Evolutionary conservation across 2,888 invertebrate genomes (phyloP), one percentile per base, ranked within the genome.

Genomic region (Cremastinae sp.): DNA sequence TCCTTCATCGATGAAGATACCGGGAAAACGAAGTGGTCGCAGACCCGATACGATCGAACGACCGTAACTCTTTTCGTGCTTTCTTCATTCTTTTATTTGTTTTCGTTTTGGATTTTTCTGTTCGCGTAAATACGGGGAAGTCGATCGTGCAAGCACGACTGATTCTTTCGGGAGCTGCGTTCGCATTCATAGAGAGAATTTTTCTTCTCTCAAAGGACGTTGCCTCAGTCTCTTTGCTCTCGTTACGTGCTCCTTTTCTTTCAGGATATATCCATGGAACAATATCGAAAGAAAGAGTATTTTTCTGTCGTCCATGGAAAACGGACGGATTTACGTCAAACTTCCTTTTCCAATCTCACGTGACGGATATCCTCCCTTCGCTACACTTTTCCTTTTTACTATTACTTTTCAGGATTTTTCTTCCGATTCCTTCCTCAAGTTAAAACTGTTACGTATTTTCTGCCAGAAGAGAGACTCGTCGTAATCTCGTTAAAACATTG

Each of bases 161-260:
- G 28, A 28, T 28, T 28, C 28, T 28, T 28, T 28, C 28, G 28
- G 28, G 28, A 71, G 53, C 61, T 74, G 74, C 62, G 74, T 77
- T 78, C 75, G 77, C 69, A 80, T 80, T 79, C 80, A 77, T 75
- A 74, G 62, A 56, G 66, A 66, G 68, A 74, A 74, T 62, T 74
- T 77, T 72, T 78, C 76, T 71, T 68, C 53, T 58, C 65, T 49
- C 74, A 70, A 65, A 75, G 56, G 66, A 75, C 49, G 59, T 68
- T 65, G 47, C 56, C 41, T 49, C n/a, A 62, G 14, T 64, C 51
- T 41, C 58, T 70, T 56, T 53, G 54, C 51, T 58, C 45, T 45
- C 41, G 28, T 36, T n/a, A 28, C 28, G 28, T 38, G 18, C 41
- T 53, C 22, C 45, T 45, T 43, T 45, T 70, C 51, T 16, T 18